Evolutionary conservation across 1,140 invertebrate species (phyloP).

Genomic region (Hirudo medicinalis): DNA sequence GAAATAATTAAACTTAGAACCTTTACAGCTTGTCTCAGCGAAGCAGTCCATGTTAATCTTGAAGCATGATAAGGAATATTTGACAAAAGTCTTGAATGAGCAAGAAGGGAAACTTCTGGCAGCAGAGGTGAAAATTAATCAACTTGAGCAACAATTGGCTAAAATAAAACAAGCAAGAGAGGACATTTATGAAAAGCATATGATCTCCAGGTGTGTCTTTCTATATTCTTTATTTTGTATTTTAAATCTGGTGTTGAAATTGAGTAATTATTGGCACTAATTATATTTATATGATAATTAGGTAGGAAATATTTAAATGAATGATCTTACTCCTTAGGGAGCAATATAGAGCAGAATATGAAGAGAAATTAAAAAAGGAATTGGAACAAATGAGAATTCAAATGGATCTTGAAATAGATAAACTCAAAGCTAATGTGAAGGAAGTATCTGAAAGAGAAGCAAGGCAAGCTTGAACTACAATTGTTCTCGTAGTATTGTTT

Average conservation of each 20-base stretch:
- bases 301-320: background rate
- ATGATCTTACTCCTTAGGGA: background rate
- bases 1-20: no score
- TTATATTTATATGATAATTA: no score
- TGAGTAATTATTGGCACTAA: no score
- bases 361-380: slow-evolving; percentile 9
- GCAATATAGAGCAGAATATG: slow-evolving; percentile 2
- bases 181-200: slow-evolving; percentile 1
- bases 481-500: no score
- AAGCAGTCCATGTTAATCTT: background rate
- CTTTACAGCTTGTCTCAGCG: background rate
- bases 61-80: slow-evolving; percentile 3
- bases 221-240: background rate
- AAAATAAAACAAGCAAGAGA: slow-evolving; percentile 7
- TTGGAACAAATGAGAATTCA: slow-evolving; percentile 9
- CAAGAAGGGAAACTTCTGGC: background rate
- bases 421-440: slow-evolving; percentile 1
- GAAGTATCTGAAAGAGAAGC: slow-evolving; percentile 6
- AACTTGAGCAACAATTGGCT: background rate
- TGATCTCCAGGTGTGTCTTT: background rate
- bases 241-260: no score
- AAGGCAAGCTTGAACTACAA: background rate
- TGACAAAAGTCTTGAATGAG: background rate
- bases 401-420: background rate
- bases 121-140: background rate